Evolutionary conservation across 2,797 vertebrate genomes (phyloP), one percentile per base, ranked within the genome.

Genomic region (Mus minutoides): DNA sequence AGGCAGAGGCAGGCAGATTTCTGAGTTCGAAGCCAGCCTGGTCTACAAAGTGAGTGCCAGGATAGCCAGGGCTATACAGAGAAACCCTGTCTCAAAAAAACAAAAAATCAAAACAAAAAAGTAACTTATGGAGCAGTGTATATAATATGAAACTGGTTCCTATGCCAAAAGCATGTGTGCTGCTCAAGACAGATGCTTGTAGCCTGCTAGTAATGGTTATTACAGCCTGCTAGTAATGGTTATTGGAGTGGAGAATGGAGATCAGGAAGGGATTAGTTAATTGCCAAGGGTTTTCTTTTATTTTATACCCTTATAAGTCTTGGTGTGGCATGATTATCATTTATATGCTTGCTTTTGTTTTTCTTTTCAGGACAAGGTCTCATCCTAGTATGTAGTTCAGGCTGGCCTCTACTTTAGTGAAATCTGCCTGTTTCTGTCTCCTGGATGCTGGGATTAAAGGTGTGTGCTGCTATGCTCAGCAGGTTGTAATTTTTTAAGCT

Each of bases 261-360:
- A 19, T 78, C 40, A 17, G 31, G 34, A 86, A 43, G 75, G 43
- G 52, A 1, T 52, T 89, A n/a, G 83, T 67, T 78, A 19, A 88
- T 54, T 60, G 19, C 22, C 24, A 43, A 37, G 29, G 75, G 17
- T 75, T 49, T 56, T 69, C 58, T 31, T 49, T 86, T 79, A 56
- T 92, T 73, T 93, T 82, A 52, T 3, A 56, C 1, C 34, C 22
- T 75, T 97, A 71, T 75, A 92, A 88, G 56, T 56, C 52, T 54
- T 75, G n/a, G 49, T 31, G 52, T 58, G 37, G 86, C 10, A 11
- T 31, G 34, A 54, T 54, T 87, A 54, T 26, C 54, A 40, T 67
- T 85, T 85, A 29, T n/a, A 13, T 67, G 26, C 43, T 85, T 67
- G 29, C 34, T 85, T 85, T 46, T 84, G 16, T 46, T 62, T 83